These are phyloP conservation scores for Amphipoea lucens DNA, from an alignment of 2,888 invertebrate genomes.

Conservation along the genomic window DNA sequence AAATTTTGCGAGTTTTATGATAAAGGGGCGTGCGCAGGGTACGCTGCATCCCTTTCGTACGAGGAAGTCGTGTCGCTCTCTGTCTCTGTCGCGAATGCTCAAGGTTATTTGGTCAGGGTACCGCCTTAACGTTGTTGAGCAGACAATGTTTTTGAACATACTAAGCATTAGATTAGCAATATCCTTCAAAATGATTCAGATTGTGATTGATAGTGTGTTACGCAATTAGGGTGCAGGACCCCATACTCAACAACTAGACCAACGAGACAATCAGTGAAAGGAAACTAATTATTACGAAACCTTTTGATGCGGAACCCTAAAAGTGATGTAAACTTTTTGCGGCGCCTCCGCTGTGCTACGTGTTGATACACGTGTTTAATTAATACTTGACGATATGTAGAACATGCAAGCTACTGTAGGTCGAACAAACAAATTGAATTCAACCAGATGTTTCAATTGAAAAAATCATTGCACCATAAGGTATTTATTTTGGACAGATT, in stretches of 20 bases:
- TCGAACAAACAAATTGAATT: slow-evolving; percentile 14
- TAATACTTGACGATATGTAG: slow-evolving; percentile 43
- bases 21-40: too few relatives aligned
- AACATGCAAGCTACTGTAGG: slow-evolving; percentile 30
- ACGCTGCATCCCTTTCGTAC: too few relatives aligned
- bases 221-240: too few relatives aligned
- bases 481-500: background rate
- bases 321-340: slow-evolving; percentile 52
- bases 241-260: background rate
- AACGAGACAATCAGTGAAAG: background rate
- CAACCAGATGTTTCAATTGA: background rate
- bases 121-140: too few relatives aligned
- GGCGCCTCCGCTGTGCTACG: slow-evolving; percentile 35
- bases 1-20: too few relatives aligned
- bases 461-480: slow-evolving; percentile 2
- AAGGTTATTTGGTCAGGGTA: too few relatives aligned
- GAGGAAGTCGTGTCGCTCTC: too few relatives aligned
- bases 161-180: too few relatives aligned
- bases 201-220: too few relatives aligned
- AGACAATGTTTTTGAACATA: too few relatives aligned
- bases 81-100: too few relatives aligned
- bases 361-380: slow-evolving; percentile 59
- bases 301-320: slow-evolving; percentile 33
- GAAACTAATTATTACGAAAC: background rate
- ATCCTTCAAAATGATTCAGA: too few relatives aligned